phyloP scores from a whole-genome alignment of 2,797 vertebrate species.

The Propithecus deckenii region DNA sequence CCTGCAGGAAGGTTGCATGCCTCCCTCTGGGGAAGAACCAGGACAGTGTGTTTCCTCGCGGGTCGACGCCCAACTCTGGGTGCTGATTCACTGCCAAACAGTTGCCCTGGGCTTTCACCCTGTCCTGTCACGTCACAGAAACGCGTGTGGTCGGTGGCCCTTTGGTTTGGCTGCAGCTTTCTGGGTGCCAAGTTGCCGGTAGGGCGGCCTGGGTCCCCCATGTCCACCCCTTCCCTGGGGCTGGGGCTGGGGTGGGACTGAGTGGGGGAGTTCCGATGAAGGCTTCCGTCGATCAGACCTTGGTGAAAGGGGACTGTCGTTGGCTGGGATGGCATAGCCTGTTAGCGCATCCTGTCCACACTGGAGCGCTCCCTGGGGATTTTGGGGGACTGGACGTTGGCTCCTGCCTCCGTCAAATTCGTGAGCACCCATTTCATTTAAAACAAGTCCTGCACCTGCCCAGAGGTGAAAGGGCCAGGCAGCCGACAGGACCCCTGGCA shows the following conservation, averaged over 20 bases:
- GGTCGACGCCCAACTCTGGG: neutral
- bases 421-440: neutral
- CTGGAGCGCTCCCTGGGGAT: neutral
- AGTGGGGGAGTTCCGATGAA: neutral
- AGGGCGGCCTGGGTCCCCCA: neutral
- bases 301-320: fast-evolving
- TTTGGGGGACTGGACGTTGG: neutral
- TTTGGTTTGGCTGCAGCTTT: neutral
- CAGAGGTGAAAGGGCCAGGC: neutral
- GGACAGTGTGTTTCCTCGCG: neutral
- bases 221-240: neutral
- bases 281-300: neutral
- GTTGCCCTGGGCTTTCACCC: neutral
- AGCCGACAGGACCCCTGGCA: fast-evolving
- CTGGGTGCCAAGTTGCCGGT: neutral
- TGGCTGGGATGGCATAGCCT: neutral
- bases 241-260: neutral
- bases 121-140: neutral
- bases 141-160: fast-evolving
- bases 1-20: neutral
- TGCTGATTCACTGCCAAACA: neutral
- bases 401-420: neutral
- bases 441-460: neutral
- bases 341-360: neutral
- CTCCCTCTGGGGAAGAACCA: neutral